These are phyloP conservation scores for Ephydatia muelleri DNA, from an alignment of 37 sponge, comb jelly and placozoan genomes.

Conservation along the genomic window DNA sequence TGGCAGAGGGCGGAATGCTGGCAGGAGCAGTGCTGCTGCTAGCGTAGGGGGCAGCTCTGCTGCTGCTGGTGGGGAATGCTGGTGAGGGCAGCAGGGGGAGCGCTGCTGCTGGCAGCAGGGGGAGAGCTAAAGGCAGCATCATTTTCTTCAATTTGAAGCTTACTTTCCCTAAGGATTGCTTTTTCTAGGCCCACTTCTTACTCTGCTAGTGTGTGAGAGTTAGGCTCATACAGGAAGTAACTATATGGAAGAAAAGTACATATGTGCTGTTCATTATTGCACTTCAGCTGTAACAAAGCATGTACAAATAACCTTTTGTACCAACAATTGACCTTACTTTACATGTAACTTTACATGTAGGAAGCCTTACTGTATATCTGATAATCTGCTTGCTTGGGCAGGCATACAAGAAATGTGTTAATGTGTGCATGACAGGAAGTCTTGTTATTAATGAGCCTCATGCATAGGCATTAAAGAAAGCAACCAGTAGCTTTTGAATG, in stretches of 20 bases:
- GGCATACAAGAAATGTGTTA: background rate
- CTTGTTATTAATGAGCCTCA: background rate
- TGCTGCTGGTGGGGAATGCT: background rate
- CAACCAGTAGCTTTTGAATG: background rate
- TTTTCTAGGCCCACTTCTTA: background rate
- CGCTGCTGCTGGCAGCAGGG: background rate
- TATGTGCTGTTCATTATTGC: background rate
- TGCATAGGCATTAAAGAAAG: background rate
- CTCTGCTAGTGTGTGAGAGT: too few species aligned
- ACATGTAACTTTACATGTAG: background rate
- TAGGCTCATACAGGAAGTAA: too few species aligned
- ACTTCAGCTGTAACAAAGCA: too few species aligned
- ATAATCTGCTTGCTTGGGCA: background rate
- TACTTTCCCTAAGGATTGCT: background rate
- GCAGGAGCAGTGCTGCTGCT: background rate
- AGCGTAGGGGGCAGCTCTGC: too few species aligned
- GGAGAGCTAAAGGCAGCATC: background rate
- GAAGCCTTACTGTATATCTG: background rate
- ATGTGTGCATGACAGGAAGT: background rate
- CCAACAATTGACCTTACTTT: background rate
- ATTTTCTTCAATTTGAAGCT: background rate
- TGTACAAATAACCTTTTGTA: background rate
- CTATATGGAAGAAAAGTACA: background rate
- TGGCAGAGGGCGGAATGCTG: background rate
- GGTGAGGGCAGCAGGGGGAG: background rate